Evolutionary conservation across 2,888 invertebrate species (phyloP).

Genomic region (Brachypterus glaber): DNA sequence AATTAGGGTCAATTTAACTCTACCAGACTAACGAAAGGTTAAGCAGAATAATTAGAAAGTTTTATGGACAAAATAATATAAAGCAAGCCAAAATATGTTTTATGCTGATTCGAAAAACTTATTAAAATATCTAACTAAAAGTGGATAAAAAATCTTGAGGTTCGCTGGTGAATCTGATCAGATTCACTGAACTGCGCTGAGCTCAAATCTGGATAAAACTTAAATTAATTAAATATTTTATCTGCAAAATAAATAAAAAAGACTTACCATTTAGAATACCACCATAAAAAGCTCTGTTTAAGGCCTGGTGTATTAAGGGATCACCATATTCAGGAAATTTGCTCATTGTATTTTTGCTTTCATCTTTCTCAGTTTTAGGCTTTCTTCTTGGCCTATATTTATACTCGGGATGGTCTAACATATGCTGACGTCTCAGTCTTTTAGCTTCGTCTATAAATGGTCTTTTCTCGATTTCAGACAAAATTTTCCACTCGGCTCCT

Average conservation of each 20-base stretch:
- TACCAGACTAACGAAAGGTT: too few species aligned
- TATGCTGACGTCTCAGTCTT: constrained; percentile 37
- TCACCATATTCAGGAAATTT: constrained; percentile 12
- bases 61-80: too few species aligned
- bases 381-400: constrained; percentile 39
- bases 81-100: too few species aligned
- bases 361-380: constrained; percentile 29
- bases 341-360: constrained; percentile 11
- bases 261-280: constrained; percentile 12
- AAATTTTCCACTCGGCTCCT: constrained; percentile 76
- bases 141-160: too few species aligned
- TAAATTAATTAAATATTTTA: too few species aligned
- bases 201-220: too few species aligned
- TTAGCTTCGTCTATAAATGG: constrained; percentile 89
- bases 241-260: not conserved
- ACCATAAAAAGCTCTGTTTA: constrained; percentile 20
- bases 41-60: too few species aligned
- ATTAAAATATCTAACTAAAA: too few species aligned
- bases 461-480: constrained; percentile 68
- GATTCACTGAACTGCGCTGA: too few species aligned
- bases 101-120: too few species aligned
- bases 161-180: too few species aligned
- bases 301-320: constrained; percentile 22
- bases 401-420: constrained; percentile 40
- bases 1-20: too few species aligned